Conservation (phyloP, 2,113 vertebrate genomes). For the Calonectris borealis region DNA sequence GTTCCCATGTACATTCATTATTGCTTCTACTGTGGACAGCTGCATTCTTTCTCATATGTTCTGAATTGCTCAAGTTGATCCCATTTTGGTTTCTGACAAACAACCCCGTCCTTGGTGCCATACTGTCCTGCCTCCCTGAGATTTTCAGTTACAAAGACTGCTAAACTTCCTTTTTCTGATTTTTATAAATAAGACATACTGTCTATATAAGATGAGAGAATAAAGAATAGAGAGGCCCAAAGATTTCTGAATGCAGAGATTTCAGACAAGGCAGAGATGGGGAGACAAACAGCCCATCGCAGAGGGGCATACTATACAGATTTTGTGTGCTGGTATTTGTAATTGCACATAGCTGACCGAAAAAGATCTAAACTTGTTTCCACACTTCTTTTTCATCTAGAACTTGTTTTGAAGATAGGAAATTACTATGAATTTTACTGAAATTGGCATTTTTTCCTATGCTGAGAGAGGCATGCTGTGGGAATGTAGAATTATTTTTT, state of each 20-base stretch:
- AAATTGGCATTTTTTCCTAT: not conserved
- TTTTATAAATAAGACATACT: not conserved
- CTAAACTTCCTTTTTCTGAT: not conserved
- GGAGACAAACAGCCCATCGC: not conserved
- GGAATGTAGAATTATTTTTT: not conserved
- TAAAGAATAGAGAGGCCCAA: not conserved
- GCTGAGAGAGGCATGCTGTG: not conserved
- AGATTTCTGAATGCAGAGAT: not conserved
- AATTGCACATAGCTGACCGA: not conserved
- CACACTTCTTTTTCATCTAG: not conserved
- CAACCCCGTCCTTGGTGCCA: not conserved
- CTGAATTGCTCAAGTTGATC: not conserved
- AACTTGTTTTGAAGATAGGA: not conserved
- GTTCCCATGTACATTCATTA: not conserved
- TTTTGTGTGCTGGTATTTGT: not conserved
- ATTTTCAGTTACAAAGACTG: not conserved
- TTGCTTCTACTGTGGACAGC: not conserved
- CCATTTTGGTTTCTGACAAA: not conserved
- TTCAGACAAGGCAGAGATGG: not conserved
- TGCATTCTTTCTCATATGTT: not conserved
- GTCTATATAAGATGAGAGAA: not conserved
- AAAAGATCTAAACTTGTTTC: not conserved
- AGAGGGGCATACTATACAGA: not conserved
- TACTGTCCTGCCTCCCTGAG: not conserved
- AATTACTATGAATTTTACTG: not conserved